These are phyloP conservation scores for Pharmacophagus antenor DNA, from an alignment of 2,888 invertebrate genomes.

Conservation along the genomic window DNA sequence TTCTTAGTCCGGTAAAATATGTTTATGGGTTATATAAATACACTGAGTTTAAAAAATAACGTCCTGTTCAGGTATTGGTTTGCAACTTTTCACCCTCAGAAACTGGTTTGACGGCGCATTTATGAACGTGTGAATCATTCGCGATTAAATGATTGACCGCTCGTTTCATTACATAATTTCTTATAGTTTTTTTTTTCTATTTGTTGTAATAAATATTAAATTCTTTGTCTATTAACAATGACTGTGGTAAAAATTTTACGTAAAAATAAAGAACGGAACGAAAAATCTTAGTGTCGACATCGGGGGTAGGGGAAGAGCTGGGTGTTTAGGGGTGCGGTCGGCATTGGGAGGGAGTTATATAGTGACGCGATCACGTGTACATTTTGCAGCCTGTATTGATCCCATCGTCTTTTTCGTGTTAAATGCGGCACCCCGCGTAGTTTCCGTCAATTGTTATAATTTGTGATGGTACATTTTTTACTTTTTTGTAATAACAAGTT, in stretches of 20 bases:
- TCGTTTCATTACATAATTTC: conserved; percentile 39
- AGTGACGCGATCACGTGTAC: conserved; percentile 80
- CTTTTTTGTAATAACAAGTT: neutral
- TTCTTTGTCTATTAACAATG: conserved; percentile 27
- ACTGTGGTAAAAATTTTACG: conserved; percentile 36
- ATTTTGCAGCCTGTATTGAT: conserved; percentile 80
- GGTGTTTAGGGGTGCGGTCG: conserved; percentile 69
- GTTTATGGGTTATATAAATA: neutral
- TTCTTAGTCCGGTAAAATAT: neutral
- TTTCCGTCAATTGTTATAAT: conserved; percentile 38
- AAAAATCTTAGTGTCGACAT: conserved; percentile 68
- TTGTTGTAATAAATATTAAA: conserved; percentile 4
- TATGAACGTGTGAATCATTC: conserved; percentile 40
- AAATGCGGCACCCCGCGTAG: conserved; percentile 58
- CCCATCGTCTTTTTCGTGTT: conserved; percentile 69
- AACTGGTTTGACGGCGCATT: conserved; percentile 57
- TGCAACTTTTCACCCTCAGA: conserved; percentile 57
- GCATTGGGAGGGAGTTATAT: conserved; percentile 75
- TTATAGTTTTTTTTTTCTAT: conserved; percentile 26
- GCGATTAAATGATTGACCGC: conserved; percentile 33
- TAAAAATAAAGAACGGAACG: conserved; percentile 50
- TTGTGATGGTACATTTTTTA: neutral
- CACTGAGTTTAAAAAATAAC: neutral
- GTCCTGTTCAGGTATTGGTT: conserved; percentile 35
- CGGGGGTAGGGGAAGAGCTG: conserved; percentile 59